A percentile compares a stretch with the other conserved stretches of the same genome.
Evolutionary conservation across 2,797 vertebrate genomes (phyloP).

Genomic region (Ataeniobius toweri): DNA sequence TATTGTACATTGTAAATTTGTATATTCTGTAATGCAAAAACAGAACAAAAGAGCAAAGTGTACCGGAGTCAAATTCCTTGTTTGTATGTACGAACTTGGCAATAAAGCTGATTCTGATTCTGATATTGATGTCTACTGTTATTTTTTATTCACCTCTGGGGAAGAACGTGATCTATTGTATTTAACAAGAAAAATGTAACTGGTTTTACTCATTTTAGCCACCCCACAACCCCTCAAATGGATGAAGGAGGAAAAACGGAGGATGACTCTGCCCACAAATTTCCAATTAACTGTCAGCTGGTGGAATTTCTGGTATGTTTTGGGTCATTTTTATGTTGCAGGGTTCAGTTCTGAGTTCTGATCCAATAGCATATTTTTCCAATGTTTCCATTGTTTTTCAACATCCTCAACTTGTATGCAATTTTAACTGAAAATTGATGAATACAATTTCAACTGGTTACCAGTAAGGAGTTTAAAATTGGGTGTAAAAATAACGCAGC

Average conservation of each 20-base stretch:
- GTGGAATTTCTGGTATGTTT: neutral
- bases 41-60: too few relatives aligned
- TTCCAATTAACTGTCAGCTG: neutral
- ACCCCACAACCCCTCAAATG: neutral
- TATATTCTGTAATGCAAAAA: too few relatives aligned
- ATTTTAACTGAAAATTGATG: neutral
- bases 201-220: too few relatives aligned
- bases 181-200: too few relatives aligned
- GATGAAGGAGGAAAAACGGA: neutral
- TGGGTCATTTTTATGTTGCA: neutral
- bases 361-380: too few relatives aligned
- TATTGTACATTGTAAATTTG: too few relatives aligned
- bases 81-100: too few relatives aligned
- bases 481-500: neutral
- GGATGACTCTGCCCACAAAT: neutral
- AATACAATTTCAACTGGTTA: neutral
- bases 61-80: too few relatives aligned
- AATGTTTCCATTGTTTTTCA: neutral
- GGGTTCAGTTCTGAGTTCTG: neutral
- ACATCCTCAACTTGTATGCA: neutral
- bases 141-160: neutral
- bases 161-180: too few relatives aligned
- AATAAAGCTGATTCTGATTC: too few relatives aligned
- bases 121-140: neutral
- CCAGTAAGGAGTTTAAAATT: neutral